Evolutionary conservation across 23 tunicate species (phyloP).

Genomic region (Diplosoma virens): DNA sequence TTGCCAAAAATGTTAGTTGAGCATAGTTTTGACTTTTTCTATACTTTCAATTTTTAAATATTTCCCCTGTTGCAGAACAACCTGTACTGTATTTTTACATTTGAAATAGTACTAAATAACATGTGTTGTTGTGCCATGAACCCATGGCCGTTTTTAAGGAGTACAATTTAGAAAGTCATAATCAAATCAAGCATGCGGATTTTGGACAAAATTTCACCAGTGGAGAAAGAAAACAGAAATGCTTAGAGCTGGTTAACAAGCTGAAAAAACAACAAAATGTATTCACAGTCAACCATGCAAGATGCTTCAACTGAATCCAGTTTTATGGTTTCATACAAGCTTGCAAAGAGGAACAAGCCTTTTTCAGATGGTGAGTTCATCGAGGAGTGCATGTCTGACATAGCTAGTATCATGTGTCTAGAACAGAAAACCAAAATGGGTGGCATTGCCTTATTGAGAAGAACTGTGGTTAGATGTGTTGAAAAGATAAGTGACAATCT

Average conservation of each 20-base stretch:
- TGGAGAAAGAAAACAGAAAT: constrained; percentile 11
- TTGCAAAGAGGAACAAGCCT: constrained; percentile 33
- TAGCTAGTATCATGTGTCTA: constrained; percentile 23
- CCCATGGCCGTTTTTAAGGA: constrained; percentile 45
- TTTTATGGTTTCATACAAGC: constrained; percentile 25
- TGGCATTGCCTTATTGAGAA: constrained; percentile 16
- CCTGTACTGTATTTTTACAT: too few species aligned
- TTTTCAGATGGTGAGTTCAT: constrained; percentile 46
- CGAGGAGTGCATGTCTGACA: constrained; percentile 35
- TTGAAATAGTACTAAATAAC: too few species aligned
- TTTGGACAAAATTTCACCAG: constrained; percentile 18
- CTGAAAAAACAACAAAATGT: constrained; percentile 34
- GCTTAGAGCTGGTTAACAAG: not conserved
- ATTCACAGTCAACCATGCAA: not conserved
- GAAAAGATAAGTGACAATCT: constrained; percentile 14
- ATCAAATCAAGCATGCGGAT: constrained; percentile 37
- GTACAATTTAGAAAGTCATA: constrained; percentile 37
- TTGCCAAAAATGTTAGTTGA: too few species aligned
- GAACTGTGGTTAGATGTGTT: constrained; percentile 40
- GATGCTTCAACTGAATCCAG: constrained; percentile 33
- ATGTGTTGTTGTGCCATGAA: constrained; percentile 26
- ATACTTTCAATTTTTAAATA: too few species aligned
- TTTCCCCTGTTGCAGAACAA: too few species aligned
- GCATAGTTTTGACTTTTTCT: too few species aligned
- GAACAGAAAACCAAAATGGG: constrained; percentile 31